phyloP scores from a whole-genome alignment of 2,113 vertebrate genomes.

The Notothenia coriiceps region DNA sequence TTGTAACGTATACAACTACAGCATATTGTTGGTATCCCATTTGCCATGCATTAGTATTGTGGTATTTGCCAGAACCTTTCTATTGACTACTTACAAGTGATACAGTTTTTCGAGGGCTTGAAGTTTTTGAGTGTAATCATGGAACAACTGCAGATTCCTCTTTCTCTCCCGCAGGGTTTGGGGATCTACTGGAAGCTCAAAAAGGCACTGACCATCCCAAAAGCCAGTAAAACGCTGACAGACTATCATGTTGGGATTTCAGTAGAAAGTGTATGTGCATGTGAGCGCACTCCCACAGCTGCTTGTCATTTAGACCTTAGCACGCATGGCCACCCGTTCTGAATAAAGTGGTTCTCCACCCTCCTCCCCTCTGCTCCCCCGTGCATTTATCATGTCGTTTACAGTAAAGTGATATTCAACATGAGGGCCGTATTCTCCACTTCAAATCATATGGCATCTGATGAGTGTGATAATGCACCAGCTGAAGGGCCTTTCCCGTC shows the following conservation, averaged over 20 bases:
- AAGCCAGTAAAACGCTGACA: neutral
- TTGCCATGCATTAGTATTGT: too few species aligned
- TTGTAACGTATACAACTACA: too few species aligned
- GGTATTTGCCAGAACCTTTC: too few species aligned
- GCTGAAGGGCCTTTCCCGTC: slow-evolving; percentile 32
- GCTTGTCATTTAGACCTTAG: slow-evolving; percentile 75
- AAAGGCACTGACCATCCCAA: neutral
- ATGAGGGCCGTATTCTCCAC: slow-evolving; percentile 47
- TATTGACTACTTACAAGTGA: neutral
- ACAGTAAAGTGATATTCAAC: slow-evolving; percentile 70
- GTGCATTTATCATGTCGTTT: slow-evolving; percentile 76
- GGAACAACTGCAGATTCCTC: neutral
- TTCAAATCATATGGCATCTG: slow-evolving; percentile 55
- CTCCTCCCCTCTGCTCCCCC: slow-evolving; percentile 40
- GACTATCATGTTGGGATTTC: neutral
- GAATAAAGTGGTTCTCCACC: slow-evolving; percentile 68
- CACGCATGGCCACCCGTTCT: slow-evolving; percentile 78
- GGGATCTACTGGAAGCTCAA: neutral
- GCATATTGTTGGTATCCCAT: too few species aligned
- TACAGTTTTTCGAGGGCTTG: neutral
- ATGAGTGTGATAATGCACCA: slow-evolving; percentile 54
- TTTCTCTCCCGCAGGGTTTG: neutral
- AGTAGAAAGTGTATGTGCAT: slow-evolving; percentile 16
- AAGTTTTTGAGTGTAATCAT: neutral
- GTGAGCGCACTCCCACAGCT: slow-evolving; percentile 66